Evolutionary conservation across 2,113 vertebrate species (phyloP).

Genomic region (Poecilia latipinna): DNA sequence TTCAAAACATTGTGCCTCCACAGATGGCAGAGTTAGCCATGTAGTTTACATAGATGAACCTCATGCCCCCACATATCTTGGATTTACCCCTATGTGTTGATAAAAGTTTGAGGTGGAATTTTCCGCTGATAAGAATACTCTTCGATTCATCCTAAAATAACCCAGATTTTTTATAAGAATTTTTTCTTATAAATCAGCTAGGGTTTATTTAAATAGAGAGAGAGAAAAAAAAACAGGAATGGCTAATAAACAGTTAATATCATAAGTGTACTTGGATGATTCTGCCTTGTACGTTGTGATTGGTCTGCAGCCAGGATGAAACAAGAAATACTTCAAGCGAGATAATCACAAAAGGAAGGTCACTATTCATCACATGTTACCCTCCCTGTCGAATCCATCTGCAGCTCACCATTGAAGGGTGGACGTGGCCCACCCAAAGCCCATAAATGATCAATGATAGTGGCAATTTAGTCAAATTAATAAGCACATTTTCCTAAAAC

Average conservation of each 20-base stretch:
- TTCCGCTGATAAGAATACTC: background rate
- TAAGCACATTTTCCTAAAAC: background rate
- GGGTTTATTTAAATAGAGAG: background rate
- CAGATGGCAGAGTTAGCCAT: background rate
- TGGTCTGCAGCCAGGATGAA: conserved; percentile 17
- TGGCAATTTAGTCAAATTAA: background rate
- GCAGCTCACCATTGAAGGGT: background rate
- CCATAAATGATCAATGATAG: background rate
- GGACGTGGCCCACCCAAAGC: background rate
- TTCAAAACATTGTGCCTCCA: background rate
- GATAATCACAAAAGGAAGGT: conserved; percentile 35
- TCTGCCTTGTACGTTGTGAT: conserved; percentile 1
- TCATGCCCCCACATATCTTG: background rate
- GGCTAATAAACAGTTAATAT: background rate
- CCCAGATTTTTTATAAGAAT: background rate
- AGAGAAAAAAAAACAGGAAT: background rate
- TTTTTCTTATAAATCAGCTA: background rate
- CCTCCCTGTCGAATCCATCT: background rate
- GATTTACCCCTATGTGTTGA: background rate
- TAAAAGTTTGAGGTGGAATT: background rate
- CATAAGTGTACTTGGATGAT: background rate
- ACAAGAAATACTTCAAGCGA: conserved; percentile 21
- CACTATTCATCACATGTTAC: conserved; percentile 7
- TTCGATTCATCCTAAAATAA: background rate
- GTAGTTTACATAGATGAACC: background rate